These are phyloP conservation scores for Eremobia ochroleuca DNA, from an alignment of 2,888 invertebrate species.

Conservation along the genomic window DNA sequence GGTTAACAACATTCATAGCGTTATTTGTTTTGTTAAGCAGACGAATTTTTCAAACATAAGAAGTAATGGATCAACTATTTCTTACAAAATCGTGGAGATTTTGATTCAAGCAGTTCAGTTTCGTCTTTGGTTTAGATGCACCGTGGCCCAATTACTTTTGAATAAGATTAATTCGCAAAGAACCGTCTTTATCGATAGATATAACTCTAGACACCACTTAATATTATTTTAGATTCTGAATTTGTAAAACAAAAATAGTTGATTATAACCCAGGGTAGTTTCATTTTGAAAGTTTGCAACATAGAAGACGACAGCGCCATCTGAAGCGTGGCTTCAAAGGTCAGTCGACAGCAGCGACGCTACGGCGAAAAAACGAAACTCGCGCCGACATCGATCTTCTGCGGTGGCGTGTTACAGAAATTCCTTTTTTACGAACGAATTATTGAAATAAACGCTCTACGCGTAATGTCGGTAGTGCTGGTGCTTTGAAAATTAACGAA, in stretches of 20 bases:
- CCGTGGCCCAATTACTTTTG: not conserved
- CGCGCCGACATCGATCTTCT: constrained; percentile 88
- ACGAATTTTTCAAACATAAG: not conserved
- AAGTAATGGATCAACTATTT: too few species aligned
- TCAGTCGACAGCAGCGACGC: constrained; percentile 76
- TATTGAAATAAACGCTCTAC: constrained; percentile 82
- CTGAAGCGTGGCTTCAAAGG: constrained; percentile 70
- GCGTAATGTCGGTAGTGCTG: constrained; percentile 89
- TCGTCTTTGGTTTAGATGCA: not conserved
- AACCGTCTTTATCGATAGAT: not conserved
- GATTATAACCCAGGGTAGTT: constrained; percentile 2
- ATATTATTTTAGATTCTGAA: not conserved
- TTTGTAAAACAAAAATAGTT: not conserved
- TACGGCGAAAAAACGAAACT: constrained; percentile 83
- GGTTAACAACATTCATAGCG: not conserved
- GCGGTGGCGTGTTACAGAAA: constrained; percentile 83
- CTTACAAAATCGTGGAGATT: not conserved
- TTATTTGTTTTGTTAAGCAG: not conserved
- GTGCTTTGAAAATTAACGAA: constrained; percentile 83
- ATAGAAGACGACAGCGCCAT: constrained; percentile 74
- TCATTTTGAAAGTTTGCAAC: constrained; percentile 69
- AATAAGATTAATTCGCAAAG: not conserved
- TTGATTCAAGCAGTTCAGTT: not conserved
- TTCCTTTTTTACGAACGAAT: constrained; percentile 85
- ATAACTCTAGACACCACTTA: not conserved